Evolutionary conservation across 2,888 invertebrate genomes (phyloP).

Genomic region (Uloborus plumipes): DNA sequence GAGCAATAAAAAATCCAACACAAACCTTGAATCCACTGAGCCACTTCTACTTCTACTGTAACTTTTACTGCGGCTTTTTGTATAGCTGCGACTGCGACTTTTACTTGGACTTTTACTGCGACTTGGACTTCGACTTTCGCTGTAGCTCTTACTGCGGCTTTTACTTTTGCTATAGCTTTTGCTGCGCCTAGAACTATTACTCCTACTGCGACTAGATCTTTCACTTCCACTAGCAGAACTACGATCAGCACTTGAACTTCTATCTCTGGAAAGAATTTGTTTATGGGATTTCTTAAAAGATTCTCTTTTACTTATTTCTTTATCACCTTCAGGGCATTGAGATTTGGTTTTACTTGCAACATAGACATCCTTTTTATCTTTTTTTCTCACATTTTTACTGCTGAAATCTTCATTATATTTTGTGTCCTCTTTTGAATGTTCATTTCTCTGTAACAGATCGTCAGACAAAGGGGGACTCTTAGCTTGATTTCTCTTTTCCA

Average conservation of each 20-base stretch:
- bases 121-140: constrained; percentile 31
- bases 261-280: constrained; percentile 18
- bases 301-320: no score
- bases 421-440: background rate
- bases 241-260: constrained; percentile 26
- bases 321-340: no score
- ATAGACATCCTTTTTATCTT: no score
- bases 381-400: no score
- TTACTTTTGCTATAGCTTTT: constrained; percentile 21
- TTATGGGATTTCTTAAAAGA: background rate
- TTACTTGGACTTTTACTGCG: constrained; percentile 29
- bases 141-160: constrained; percentile 12
- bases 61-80: constrained; percentile 42
- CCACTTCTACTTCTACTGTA: constrained; percentile 52
- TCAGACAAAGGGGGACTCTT: no score
- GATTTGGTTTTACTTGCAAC: no score
- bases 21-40: constrained; percentile 48
- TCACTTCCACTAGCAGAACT: constrained; percentile 21
- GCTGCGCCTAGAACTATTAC: constrained; percentile 24
- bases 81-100: constrained; percentile 35
- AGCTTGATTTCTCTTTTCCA: no score
- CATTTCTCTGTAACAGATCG: no score
- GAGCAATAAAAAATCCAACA: background rate
- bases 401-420: constrained; percentile 20
- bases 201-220: constrained; percentile 14